Conservation (phyloP, 2,888 invertebrate species). For the Thymelicus lineola region DNA sequence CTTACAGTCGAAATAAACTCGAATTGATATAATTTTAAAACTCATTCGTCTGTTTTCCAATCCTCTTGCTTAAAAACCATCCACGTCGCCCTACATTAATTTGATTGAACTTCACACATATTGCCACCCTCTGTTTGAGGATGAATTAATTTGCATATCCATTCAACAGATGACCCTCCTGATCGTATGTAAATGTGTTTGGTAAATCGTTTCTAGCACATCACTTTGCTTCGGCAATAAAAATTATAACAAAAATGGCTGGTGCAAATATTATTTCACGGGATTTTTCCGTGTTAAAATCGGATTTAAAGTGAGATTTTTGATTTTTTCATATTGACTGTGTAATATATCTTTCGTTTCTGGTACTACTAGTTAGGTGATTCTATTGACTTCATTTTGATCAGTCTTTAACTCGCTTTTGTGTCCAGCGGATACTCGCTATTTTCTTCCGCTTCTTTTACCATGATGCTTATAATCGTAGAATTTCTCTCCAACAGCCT, state of each 20-base stretch:
- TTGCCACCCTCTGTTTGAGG: slow-evolving; percentile 55
- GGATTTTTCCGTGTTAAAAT: background rate
- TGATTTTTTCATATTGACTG: too few relatives aligned
- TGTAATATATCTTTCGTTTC: too few relatives aligned
- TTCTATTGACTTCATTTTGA: too few relatives aligned
- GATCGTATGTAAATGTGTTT: slow-evolving; percentile 62
- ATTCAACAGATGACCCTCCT: slow-evolving; percentile 59
- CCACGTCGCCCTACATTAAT: slow-evolving; percentile 45
- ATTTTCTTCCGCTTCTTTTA: too few relatives aligned
- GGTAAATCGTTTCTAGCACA: slow-evolving; percentile 64
- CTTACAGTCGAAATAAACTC: too few relatives aligned
- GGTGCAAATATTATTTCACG: slow-evolving; percentile 2
- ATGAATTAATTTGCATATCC: slow-evolving; percentile 74
- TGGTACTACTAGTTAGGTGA: too few relatives aligned
- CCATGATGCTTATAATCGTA: too few relatives aligned
- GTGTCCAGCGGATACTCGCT: too few relatives aligned
- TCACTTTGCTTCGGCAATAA: slow-evolving; percentile 23
- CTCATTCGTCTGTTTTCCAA: slow-evolving; percentile 12
- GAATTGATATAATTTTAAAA: background rate
- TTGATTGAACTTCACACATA: slow-evolving; percentile 60
- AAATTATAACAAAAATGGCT: slow-evolving; percentile 50
- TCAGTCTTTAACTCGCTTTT: too few relatives aligned
- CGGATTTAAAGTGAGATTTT: too few relatives aligned
- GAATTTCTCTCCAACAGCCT: too few relatives aligned
- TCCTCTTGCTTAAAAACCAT: slow-evolving; percentile 21